Evolutionary conservation across 2,113 vertebrate genomes (phyloP).

Genomic region (Dascyllus trimaculatus): DNA sequence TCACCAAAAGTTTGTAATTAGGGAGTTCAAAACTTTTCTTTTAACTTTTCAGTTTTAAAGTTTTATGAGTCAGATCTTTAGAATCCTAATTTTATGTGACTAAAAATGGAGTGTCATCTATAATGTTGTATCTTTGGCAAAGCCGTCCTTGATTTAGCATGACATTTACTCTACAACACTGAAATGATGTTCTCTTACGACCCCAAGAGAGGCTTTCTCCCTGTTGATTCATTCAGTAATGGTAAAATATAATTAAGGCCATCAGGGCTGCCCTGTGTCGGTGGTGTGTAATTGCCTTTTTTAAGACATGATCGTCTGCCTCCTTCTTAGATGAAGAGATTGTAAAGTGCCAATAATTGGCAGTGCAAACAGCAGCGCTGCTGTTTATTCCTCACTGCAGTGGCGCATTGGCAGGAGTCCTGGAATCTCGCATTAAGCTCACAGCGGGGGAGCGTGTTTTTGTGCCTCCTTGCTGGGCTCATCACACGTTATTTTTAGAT

Average conservation of each 20-base stretch:
- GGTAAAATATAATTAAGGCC: conserved; percentile 36
- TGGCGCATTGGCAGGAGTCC: conserved; percentile 41
- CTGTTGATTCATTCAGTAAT: conserved; percentile 32
- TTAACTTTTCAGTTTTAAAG: too few relatives aligned
- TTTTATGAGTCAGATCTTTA: too few relatives aligned
- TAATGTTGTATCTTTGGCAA: too few relatives aligned
- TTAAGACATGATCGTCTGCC: conserved; percentile 4
- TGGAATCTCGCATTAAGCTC: conserved; percentile 45
- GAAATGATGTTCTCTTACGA: too few relatives aligned
- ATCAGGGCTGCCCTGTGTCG: background rate
- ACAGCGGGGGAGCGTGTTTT: conserved; percentile 36
- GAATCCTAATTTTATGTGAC: too few relatives aligned
- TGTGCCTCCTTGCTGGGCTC: conserved; percentile 11
- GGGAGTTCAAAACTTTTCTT: too few relatives aligned
- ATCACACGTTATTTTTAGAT: conserved; percentile 48
- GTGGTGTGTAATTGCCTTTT: conserved; percentile 8
- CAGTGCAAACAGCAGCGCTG: conserved; percentile 22
- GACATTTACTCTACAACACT: too few relatives aligned
- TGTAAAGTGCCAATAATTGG: conserved; percentile 34
- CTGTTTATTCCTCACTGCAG: conserved; percentile 44
- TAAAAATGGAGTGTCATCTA: too few relatives aligned
- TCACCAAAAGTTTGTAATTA: too few relatives aligned
- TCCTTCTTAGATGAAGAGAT: conserved; percentile 29
- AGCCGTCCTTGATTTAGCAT: too few relatives aligned
- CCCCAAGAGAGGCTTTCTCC: background rate